Base-by-base conservation (phyloP, 2,797 vertebrate species). In the Steatocranus sp. region DNA sequence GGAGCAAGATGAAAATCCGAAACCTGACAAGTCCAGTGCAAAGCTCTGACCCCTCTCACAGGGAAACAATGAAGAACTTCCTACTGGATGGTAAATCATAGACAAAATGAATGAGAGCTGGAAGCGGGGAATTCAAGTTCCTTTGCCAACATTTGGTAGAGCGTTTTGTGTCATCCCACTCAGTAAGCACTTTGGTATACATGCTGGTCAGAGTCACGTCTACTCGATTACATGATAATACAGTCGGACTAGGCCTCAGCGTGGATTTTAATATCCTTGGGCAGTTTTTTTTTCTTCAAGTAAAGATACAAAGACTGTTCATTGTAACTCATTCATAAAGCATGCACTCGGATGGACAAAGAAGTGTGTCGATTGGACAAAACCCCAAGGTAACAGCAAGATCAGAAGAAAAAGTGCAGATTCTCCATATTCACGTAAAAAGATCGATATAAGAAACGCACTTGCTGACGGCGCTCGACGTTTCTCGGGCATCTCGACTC, bases 331-430 rank as follows among this genome's bases (percentile, higher is more conserved):
- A 94, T 95, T 95, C 91, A 94, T 91, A 93, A 93, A 94, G 93
- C 95, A 96, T 96, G 95, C 94, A 94, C 88, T 91, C 92, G 75
- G 86, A 91, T 89, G 90, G 90, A 95, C 92, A 93, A 90, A 91
- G 84, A 91, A 85, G 90, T 66, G 85, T 89, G 80, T 94, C 75
- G 89, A 89, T 86, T 89, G 79, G 90, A 91, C 90, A 94, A 94
- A 90, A 81, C 88, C 83, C 84, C 89, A 91, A 90, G 87, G 92
- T 95, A 93, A 93, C 93, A 94, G 94, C 92, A 91, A 94, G 88
- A 94, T 93, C 92, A 93, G 89, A 94, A 90, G 92, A 90, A 93
- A 96, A 96, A 96, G 95, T 96, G 96, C 94, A 86, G 95, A 95
- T 93, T 95, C 94, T 90, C 93, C 89, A 94, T 94, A 88, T 95